Base-by-base conservation (phyloP, 1,140 invertebrate genomes). In the Drosophila takahashii region DNA sequence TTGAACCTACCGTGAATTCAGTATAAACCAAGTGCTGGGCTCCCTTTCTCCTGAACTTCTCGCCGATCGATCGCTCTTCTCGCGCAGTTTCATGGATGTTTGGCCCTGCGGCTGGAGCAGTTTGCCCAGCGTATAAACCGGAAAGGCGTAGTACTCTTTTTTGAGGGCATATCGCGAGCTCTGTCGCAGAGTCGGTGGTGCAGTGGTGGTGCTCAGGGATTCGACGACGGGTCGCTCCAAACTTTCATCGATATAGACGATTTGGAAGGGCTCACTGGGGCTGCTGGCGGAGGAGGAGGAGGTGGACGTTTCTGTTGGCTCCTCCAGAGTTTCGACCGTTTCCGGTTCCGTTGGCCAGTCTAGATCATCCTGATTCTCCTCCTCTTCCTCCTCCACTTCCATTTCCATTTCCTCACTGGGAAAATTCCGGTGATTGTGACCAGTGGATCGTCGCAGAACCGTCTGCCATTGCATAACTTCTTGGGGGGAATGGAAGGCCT, bases 21-120 rank as follows among this genome's bases (percentile, higher is more conserved):
- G 36, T 3, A 91, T 91, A 15, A 91, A 90, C 90, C 90, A 91
- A 16, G 90, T 91, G 37, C 66, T 74, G 29, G 67, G 15, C n/a
- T 44, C 42, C 22, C 50, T 29, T 7, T 77, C 54, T 16, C n/a
- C 5, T 18, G 66, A 77, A 8, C 22, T 69, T 32, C 16, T 41
- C 3, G 18, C 65, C 34, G 50, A 9, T 41, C 52, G 29, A 51
- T 27, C 58, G 29, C 45, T 51, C 36, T 81, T 70, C n/a, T 61
- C 61, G 34, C 26, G 32, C 32, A 26, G 6, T 0, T 47, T 39
- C 13, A 26, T 47, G 27, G 48, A 11, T 16, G 48, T 15, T 16
- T 51, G 22, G 13, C 13, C 2, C 15, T 56, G 29, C 1, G 29
- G 26, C 27, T 76, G 76, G 9, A 91, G 66, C 18, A 91, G 74